These are phyloP conservation scores for Globia sparganii DNA, from an alignment of 2,888 invertebrate genomes.

Conservation along the genomic window DNA sequence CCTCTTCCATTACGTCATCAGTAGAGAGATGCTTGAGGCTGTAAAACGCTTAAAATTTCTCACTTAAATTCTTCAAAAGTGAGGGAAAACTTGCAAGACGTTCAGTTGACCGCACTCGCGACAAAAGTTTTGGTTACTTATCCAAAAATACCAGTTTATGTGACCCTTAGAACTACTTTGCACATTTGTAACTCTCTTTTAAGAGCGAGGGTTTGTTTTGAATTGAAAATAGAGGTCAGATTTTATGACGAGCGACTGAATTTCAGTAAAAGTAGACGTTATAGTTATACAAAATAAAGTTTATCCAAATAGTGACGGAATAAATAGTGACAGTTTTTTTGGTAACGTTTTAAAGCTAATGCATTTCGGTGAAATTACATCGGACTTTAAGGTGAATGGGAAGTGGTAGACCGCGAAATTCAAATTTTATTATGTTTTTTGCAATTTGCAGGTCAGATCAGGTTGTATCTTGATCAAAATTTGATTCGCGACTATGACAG, in stretches of 20 bases:
- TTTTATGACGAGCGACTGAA: conserved; percentile 25
- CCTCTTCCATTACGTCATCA: neutral
- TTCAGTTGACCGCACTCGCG: conserved; percentile 60
- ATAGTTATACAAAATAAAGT: neutral
- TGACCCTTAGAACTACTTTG: conserved; percentile 70
- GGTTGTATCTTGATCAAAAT: too few species aligned
- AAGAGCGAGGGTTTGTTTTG: conserved; percentile 59
- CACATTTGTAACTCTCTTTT: conserved; percentile 63
- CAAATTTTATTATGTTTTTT: too few species aligned
- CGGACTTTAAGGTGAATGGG: too few species aligned
- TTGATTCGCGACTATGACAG: too few species aligned
- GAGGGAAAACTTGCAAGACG: conserved; percentile 62
- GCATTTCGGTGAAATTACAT: too few species aligned
- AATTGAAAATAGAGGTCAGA: conserved; percentile 45
- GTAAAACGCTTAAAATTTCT: conserved; percentile 31
- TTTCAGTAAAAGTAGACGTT: neutral
- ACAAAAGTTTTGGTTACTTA: conserved; percentile 71
- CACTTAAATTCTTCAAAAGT: conserved; percentile 36
- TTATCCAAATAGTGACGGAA: neutral
- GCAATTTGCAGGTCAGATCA: too few species aligned
- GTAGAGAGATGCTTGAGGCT: neutral
- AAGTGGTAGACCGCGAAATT: too few species aligned
- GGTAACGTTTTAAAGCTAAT: too few species aligned
- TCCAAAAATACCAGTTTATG: conserved; percentile 73
- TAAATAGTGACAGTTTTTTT: too few species aligned